These are phyloP conservation scores for Drosophila quinaria DNA, from an alignment of 2,888 invertebrate species.

Conservation along the genomic window DNA sequence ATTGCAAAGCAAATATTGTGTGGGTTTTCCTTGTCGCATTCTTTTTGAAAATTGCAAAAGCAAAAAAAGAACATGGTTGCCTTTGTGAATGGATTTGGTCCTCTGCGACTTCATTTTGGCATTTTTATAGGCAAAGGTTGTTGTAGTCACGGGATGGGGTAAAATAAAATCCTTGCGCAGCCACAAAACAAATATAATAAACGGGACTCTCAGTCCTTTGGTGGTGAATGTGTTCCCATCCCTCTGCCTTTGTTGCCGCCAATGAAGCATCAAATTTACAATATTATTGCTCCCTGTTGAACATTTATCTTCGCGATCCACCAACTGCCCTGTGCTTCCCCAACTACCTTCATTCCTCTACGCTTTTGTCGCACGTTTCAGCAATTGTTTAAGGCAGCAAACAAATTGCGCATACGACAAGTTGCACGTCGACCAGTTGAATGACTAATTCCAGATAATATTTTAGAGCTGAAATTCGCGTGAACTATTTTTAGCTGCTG, in stretches of 20 bases:
- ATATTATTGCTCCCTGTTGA: slow-evolving; percentile 79
- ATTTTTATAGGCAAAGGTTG: slow-evolving; percentile 58
- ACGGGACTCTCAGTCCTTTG: slow-evolving; percentile 26
- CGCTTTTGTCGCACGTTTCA: slow-evolving; percentile 57
- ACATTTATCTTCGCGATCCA: slow-evolving; percentile 55
- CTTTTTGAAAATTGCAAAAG: slow-evolving; percentile 35
- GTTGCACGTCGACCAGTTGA: slow-evolving; percentile 32
- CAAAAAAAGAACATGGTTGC: slow-evolving; percentile 33
- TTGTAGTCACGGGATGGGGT: background rate
- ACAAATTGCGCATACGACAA: slow-evolving; percentile 68
- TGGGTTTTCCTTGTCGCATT: slow-evolving; percentile 35
- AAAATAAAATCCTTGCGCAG: slow-evolving; percentile 29
- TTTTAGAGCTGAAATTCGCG: slow-evolving; percentile 55
- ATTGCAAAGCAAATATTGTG: slow-evolving; percentile 53
- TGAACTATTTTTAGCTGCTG: slow-evolving; percentile 50
- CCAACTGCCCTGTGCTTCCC: background rate
- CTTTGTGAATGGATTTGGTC: slow-evolving; percentile 44
- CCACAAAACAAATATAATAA: slow-evolving; percentile 59
- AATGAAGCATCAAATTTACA: slow-evolving; percentile 69
- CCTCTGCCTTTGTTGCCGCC: slow-evolving; percentile 32
- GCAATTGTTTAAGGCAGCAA: slow-evolving; percentile 72
- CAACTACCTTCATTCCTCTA: background rate
- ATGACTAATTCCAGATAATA: slow-evolving; percentile 44
- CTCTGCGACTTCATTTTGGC: slow-evolving; percentile 57
- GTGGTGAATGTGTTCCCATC: background rate